Conservation (phyloP, 2,113 vertebrate species). For the Protobothrops mucrosquamatus region DNA sequence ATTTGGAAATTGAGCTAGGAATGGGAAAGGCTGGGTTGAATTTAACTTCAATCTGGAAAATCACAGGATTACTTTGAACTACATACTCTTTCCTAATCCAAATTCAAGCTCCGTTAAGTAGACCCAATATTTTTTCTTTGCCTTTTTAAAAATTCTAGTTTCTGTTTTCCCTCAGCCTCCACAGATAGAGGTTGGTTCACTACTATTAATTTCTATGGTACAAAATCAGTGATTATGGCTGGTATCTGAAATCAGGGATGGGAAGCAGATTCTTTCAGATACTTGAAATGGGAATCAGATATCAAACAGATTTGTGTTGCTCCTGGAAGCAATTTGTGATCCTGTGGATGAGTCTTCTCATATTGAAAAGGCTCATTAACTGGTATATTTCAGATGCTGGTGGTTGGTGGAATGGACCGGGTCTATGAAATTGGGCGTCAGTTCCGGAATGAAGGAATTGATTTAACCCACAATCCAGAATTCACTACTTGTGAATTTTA, state of each 20-base stretch:
- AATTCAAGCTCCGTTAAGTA: neutral
- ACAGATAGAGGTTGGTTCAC: neutral
- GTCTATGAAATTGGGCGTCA: constrained; percentile 97
- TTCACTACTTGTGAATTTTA: constrained; percentile 99
- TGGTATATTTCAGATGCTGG: constrained; percentile 83
- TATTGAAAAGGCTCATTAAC: neutral
- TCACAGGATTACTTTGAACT: neutral
- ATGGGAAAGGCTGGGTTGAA: neutral
- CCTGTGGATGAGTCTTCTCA: neutral
- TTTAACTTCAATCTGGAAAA: neutral
- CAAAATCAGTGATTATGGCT: neutral
- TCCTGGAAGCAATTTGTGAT: neutral
- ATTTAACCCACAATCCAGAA: constrained; percentile 97
- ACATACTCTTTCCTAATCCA: neutral
- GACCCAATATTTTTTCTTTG: neutral
- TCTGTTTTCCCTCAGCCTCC: neutral
- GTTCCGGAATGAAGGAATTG: constrained; percentile 97
- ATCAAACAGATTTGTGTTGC: neutral
- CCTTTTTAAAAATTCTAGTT: neutral
- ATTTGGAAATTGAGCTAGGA: neutral
- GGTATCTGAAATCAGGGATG: neutral
- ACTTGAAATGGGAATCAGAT: neutral
- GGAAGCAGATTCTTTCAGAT: neutral
- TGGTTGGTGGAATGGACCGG: constrained; percentile 94
- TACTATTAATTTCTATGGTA: neutral